These are phyloP conservation scores for Rattus rattus DNA, from an alignment of 2,113 vertebrate species.

Conservation along the genomic window DNA sequence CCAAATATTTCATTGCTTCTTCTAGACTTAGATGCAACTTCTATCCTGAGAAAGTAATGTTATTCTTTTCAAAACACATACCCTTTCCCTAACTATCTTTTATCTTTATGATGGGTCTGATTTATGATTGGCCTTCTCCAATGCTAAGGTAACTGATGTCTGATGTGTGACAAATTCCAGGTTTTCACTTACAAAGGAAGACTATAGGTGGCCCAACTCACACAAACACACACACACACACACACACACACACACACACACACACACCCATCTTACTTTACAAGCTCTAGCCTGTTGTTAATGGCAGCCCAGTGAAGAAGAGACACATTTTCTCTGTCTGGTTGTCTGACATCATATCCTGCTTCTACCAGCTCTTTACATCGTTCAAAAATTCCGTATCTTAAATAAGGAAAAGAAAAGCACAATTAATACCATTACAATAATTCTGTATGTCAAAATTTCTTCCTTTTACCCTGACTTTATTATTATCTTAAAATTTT, in stretches of 20 bases:
- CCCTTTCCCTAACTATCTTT: neutral
- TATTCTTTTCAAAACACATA: neutral
- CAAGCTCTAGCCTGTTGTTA: conserved; percentile 95
- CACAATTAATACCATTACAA: conserved; percentile 32
- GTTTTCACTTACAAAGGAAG: neutral
- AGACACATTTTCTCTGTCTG: conserved; percentile 97
- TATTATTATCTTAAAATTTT: neutral
- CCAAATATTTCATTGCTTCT: neutral
- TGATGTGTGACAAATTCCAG: neutral
- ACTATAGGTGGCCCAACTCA: conserved; percentile 5
- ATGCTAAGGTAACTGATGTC: neutral
- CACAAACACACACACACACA: neutral
- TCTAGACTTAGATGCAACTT: conserved; percentile 30
- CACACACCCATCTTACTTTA: conserved; percentile 90
- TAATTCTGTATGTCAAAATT: conserved; percentile 49
- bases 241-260: neutral
- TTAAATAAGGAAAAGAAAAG: conserved; percentile 75
- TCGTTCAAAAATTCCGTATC: conserved; percentile 94
- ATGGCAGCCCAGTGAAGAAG: conserved; percentile 98
- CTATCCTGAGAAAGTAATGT: neutral
- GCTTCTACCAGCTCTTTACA: conserved; percentile 97
- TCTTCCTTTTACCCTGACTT: conserved; percentile 1
- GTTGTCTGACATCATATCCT: conserved; percentile 94
- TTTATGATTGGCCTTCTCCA: neutral
- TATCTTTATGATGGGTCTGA: neutral